Evolutionary conservation across 2,113 vertebrate species (phyloP).

Genomic region (Xenopus laevis): DNA sequence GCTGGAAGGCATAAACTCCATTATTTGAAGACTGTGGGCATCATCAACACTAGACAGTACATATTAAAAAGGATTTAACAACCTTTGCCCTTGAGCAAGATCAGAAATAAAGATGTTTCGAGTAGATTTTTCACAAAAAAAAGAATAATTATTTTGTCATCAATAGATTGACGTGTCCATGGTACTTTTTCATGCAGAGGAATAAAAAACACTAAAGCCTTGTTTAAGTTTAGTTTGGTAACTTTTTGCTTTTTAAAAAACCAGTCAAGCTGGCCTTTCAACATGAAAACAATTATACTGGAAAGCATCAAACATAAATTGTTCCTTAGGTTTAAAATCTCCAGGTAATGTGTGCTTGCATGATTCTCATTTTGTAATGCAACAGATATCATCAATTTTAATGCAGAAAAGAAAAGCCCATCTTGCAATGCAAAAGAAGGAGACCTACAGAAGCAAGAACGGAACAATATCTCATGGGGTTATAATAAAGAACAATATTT

Average conservation of each 20-base stretch:
- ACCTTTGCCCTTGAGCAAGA: too few relatives aligned
- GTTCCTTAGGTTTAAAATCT: slow-evolving; percentile 41
- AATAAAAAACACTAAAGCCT: too few relatives aligned
- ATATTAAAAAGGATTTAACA: too few relatives aligned
- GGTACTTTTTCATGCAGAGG: too few relatives aligned
- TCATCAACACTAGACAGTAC: too few relatives aligned
- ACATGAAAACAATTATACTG: slow-evolving; percentile 27
- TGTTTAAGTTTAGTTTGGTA: slow-evolving; percentile 22
- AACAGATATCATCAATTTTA: slow-evolving; percentile 37
- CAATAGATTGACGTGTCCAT: too few relatives aligned
- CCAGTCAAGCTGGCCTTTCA: slow-evolving; percentile 18
- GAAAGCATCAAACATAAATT: slow-evolving; percentile 30
- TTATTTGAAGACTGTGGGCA: too few relatives aligned
- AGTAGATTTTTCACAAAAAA: too few relatives aligned
- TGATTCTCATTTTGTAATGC: slow-evolving; percentile 31
- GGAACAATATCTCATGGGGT: slow-evolving; percentile 37
- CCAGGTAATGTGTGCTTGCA: slow-evolving; percentile 33
- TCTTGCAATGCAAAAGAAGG: slow-evolving; percentile 36
- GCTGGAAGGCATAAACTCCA: too few relatives aligned
- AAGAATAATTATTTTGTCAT: too few relatives aligned
- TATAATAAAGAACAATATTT: slow-evolving; percentile 47
- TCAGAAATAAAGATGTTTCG: too few relatives aligned
- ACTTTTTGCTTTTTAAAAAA: slow-evolving; percentile 12
- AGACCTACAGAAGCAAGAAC: slow-evolving; percentile 33
- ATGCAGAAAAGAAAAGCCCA: slow-evolving; percentile 15